Conservation (phyloP, 2,113 vertebrate genomes). For the Thomomys bottae region DNA sequence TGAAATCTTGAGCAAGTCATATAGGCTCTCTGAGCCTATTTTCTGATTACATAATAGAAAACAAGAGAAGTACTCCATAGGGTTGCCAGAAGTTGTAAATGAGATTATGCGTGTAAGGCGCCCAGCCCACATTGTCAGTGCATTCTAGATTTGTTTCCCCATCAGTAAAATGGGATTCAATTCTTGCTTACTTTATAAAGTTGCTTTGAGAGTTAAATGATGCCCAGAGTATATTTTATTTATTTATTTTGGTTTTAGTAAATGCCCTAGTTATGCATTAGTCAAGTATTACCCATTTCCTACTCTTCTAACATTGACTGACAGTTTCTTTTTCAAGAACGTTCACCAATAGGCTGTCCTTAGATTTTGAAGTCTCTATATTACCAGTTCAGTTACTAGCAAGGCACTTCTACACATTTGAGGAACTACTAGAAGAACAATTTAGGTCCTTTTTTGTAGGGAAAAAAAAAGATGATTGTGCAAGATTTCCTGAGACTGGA, state of each 20-base stretch:
- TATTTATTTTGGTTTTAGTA: neutral
- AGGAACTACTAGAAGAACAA: neutral
- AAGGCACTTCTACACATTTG: neutral
- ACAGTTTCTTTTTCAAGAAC: neutral
- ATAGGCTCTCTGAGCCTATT: neutral
- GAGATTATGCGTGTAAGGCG: neutral
- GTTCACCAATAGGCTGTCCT: neutral
- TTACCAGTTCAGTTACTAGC: neutral
- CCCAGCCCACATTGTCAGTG: neutral
- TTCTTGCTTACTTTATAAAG: neutral
- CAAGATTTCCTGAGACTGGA: slow-evolving; percentile 56
- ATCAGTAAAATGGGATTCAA: slow-evolving; percentile 5
- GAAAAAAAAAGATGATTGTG: slow-evolving; percentile 30
- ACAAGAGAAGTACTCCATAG: neutral
- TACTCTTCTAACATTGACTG: neutral
- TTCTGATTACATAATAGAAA: slow-evolving; percentile 7
- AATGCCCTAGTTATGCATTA: neutral
- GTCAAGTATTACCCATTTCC: neutral
- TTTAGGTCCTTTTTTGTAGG: slow-evolving; percentile 18
- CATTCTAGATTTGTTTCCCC: neutral
- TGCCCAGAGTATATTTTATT: neutral
- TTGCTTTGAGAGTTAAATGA: slow-evolving; percentile 15
- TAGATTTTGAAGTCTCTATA: neutral
- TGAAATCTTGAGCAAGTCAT: neutral
- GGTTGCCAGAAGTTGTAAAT: neutral